phyloP scores from a whole-genome alignment of 2,888 invertebrate species.

The Papilio gigon region DNA sequence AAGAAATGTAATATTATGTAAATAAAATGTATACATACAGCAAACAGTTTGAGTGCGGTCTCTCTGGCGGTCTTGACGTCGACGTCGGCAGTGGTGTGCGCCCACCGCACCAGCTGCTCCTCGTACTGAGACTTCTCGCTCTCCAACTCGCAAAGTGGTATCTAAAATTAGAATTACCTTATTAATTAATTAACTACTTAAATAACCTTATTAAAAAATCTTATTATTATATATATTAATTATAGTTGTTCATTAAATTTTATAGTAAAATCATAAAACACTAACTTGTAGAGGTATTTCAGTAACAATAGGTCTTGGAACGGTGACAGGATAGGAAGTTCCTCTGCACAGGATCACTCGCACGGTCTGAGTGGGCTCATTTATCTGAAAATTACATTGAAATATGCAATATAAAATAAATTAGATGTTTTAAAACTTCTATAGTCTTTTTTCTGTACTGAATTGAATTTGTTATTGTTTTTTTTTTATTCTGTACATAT shows the following conservation, averaged over 20 bases:
- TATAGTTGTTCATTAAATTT: too few species aligned
- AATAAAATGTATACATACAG: conserved; percentile 88
- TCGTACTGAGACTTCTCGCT: conserved; percentile 92
- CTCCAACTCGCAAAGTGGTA: conserved; percentile 89
- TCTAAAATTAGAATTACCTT: conserved; percentile 58
- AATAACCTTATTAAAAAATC: too few species aligned
- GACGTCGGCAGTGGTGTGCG: conserved; percentile 83
- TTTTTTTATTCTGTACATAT: too few species aligned
- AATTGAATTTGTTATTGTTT: too few species aligned
- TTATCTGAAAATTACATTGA: conserved; percentile 76
- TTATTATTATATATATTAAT: too few species aligned
- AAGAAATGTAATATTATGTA: too few species aligned
- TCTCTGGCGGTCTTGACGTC: conserved; percentile 88
- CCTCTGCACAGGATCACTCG: conserved; percentile 94
- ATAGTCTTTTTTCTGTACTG: too few species aligned
- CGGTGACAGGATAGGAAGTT: conserved; percentile 92
- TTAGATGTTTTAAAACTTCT: too few species aligned
- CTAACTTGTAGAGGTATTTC: conserved; percentile 87
- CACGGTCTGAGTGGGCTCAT: conserved; percentile 89
- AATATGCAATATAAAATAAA: neutral
- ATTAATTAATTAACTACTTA: too few species aligned
- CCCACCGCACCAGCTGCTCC: conserved; percentile 86
- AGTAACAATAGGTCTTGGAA: conserved; percentile 91
- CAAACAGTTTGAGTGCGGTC: conserved; percentile 94
- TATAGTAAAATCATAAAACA: conserved; percentile 23